phyloP scores from a whole-genome alignment of 1,140 invertebrate genomes.

The Brachionus rotundiformis region DNA sequence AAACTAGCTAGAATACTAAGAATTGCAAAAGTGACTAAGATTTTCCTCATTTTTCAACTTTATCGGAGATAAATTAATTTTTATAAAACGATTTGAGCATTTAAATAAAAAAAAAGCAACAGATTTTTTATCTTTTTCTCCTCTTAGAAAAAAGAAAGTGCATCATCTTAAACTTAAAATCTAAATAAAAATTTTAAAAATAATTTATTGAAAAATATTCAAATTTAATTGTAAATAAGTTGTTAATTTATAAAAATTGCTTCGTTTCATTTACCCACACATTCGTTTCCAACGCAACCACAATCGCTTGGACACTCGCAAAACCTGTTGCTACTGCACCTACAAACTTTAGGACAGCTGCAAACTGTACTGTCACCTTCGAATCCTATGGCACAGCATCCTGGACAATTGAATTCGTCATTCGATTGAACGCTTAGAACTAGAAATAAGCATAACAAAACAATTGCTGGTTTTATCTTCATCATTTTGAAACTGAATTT shows the following conservation, averaged over 20 bases:
- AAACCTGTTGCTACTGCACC: neutral
- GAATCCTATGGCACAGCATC: neutral
- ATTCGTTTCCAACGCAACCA: neutral
- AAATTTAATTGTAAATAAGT: neutral
- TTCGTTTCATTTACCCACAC: neutral
- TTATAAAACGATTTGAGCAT: neutral
- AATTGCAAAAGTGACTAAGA: neutral
- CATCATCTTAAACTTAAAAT: neutral
- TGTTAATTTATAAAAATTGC: neutral
- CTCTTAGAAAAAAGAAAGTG: neutral
- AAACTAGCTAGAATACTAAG: neutral
- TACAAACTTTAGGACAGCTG: neutral
- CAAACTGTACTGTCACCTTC: neutral
- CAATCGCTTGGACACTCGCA: neutral
- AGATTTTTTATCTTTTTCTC: neutral
- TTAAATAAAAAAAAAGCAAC: neutral
- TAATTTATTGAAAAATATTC: neutral
- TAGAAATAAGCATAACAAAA: neutral
- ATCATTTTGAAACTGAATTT: no score
- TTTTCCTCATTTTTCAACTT: neutral
- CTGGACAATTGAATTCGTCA: neutral
- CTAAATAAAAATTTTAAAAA: neutral
- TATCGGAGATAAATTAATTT: no score
- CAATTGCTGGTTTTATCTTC: neutral
- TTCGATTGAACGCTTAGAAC: neutral